These are phyloP conservation scores for Paraplagusia blochii DNA, from an alignment of 2,113 vertebrate species.

Conservation along the genomic window DNA sequence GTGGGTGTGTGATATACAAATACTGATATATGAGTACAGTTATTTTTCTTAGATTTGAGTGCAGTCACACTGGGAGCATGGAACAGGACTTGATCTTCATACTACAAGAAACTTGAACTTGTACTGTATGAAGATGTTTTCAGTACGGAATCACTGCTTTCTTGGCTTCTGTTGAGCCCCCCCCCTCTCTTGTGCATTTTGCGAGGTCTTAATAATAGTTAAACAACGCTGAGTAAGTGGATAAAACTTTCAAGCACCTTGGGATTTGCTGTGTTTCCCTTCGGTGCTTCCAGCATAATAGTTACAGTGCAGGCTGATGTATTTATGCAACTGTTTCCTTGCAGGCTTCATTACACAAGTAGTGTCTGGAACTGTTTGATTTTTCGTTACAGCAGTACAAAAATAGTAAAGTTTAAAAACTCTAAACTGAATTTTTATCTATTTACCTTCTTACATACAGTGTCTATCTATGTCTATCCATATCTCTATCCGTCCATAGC, in stretches of 20 bases:
- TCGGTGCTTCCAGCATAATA: constrained; percentile 1
- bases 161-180: constrained; percentile 6
- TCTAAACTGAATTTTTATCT: no score
- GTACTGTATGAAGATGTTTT: constrained; percentile 28
- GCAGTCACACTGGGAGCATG: no score
- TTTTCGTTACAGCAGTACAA: no score
- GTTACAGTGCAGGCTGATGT: constrained; percentile 4
- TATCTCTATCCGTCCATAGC: background rate
- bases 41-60: no score
- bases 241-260: constrained; percentile 7
- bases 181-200: constrained; percentile 27
- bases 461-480: background rate
- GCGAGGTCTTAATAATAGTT: constrained; percentile 10
- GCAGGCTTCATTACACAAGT: background rate
- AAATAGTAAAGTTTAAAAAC: no score
- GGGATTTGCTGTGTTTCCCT: constrained; percentile 15
- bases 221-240: constrained; percentile 17
- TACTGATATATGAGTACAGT: no score
- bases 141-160: constrained; percentile 26
- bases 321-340: background rate
- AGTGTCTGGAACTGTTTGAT: background rate
- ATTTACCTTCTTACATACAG: no score
- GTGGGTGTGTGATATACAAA: no score
- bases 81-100: no score
- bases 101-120: constrained; percentile 4